A percentile compares a stretch with the other conserved stretches of the same genome.
Evolutionary conservation across 2,113 vertebrate species (phyloP).

Genomic region (Coptodon bakossiorum): DNA sequence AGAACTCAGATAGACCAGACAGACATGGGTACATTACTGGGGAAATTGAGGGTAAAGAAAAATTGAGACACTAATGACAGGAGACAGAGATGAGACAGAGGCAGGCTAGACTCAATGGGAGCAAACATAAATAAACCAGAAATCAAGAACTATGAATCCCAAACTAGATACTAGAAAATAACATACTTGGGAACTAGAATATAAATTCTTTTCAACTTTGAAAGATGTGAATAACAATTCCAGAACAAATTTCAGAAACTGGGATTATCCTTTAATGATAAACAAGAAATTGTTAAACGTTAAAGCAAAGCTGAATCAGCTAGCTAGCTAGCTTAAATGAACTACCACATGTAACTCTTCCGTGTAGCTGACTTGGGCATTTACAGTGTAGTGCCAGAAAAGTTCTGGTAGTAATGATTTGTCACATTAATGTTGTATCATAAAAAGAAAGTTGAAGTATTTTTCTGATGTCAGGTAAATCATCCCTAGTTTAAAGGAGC

Average conservation of each 20-base stretch:
- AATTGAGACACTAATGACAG: neutral
- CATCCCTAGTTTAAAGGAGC: neutral
- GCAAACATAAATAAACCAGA: neutral
- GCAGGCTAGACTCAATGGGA: neutral
- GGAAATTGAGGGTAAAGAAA: neutral
- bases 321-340: neutral
- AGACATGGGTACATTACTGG: neutral
- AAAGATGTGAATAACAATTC: neutral
- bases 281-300: neutral
- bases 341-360: neutral
- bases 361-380: neutral
- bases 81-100: neutral
- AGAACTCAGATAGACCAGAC: neutral
- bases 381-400: neutral
- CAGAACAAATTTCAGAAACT: neutral
- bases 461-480: neutral
- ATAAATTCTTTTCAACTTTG: neutral
- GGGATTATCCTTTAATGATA: neutral
- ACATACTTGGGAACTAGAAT: neutral
- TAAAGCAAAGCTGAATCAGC: neutral
- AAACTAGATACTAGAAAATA: neutral
- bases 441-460: neutral
- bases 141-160: neutral
- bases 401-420: neutral
- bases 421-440: neutral